Evolutionary conservation across 1,140 invertebrate genomes (phyloP).

Genomic region (Aphaenogaster ashmeadi): DNA sequence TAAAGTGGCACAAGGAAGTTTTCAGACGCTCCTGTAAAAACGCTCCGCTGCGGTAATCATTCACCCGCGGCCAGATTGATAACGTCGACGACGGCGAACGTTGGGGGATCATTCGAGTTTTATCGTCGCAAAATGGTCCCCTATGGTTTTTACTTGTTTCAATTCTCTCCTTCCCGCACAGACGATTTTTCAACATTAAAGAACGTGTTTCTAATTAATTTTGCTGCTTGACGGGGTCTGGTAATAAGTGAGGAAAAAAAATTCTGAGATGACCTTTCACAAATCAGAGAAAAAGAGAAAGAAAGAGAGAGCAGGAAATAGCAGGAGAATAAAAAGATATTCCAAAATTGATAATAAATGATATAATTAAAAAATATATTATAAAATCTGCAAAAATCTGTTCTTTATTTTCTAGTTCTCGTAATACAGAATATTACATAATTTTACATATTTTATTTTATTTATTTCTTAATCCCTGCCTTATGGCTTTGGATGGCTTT

Average conservation of each 20-base stretch:
- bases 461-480: no score
- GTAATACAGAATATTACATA: neutral
- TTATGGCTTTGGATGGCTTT: no score
- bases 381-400: neutral
- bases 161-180: neutral
- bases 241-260: conserved; percentile 1
- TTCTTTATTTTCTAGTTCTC: neutral
- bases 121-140: neutral
- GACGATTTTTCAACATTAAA: neutral
- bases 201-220: conserved; percentile 14
- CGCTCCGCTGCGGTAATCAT: neutral
- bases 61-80: conserved; percentile 18
- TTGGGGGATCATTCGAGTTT: neutral
- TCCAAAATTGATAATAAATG: neutral
- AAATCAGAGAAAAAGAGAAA: neutral
- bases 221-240: neutral
- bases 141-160: neutral
- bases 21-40: conserved; percentile 40
- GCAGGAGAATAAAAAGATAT: neutral
- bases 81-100: neutral
- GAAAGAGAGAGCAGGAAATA: neutral
- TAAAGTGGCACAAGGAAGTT: conserved; percentile 44
- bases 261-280: neutral
- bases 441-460: neutral
- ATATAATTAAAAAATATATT: neutral